Percentiles rank a stretch among this genome's conserved stretches.
Conservation (phyloP, 2,113 vertebrate genomes). For the Andinoacara biseriatus region DNA sequence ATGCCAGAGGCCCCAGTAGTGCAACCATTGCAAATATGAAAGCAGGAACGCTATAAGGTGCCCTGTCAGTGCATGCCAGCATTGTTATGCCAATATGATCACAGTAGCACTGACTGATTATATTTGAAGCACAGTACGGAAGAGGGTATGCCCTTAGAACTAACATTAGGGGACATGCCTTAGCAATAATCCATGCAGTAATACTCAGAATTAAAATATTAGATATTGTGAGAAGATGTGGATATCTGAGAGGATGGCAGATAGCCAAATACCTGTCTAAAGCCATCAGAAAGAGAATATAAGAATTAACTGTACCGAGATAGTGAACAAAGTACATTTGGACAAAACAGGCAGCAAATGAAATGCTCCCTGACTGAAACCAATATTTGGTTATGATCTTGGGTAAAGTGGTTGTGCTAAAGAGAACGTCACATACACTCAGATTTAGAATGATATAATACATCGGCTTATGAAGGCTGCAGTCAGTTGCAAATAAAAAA, state of each 20-base stretch:
- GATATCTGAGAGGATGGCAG: conserved; percentile 69
- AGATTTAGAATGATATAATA: no score
- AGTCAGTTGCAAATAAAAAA: no score
- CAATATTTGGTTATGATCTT: no score
- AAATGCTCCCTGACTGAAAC: no score
- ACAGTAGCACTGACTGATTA: conserved; percentile 71
- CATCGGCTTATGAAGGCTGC: no score
- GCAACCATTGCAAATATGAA: conserved; percentile 53
- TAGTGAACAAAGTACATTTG: conserved; percentile 76
- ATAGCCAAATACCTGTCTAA: conserved; percentile 73
- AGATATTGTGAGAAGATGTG: conserved; percentile 46
- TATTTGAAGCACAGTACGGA: conserved; percentile 70
- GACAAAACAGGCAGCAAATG: conserved; percentile 63
- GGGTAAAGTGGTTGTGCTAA: no score
- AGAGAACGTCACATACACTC: no score
- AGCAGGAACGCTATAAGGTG: conserved; percentile 41
- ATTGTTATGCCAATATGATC: conserved; percentile 68
- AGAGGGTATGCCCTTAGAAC: conserved; percentile 67
- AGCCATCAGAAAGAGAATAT: conserved; percentile 69
- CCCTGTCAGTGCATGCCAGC: conserved; percentile 64
- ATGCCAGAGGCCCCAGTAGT: conserved; percentile 59
- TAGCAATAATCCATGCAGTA: conserved; percentile 40
- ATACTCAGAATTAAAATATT: conserved; percentile 53
- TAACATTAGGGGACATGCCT: background rate
- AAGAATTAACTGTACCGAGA: conserved; percentile 60